phyloP scores from a whole-genome alignment of 2,888 invertebrate species.

The Hydroisotoma schaefferi region DNA sequence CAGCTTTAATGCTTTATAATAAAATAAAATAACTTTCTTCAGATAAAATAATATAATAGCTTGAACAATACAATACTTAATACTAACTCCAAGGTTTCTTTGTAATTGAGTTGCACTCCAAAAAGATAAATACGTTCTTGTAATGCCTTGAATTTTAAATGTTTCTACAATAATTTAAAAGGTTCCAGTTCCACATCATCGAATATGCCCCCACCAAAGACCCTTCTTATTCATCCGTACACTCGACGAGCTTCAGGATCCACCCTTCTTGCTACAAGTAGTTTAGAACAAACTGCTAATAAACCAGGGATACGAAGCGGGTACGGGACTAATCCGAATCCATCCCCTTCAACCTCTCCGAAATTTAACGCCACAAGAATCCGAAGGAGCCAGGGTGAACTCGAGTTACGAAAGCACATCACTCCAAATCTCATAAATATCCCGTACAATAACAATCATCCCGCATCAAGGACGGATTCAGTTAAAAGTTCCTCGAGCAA shows the following conservation, averaged over 20 bases:
- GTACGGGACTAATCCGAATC: neutral
- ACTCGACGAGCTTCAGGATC: constrained; percentile 29
- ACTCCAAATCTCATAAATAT: constrained; percentile 41
- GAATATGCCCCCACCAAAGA: constrained; percentile 23
- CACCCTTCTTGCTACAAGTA: neutral
- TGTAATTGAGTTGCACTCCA: too few species aligned
- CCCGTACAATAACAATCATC: too few species aligned
- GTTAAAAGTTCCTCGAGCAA: constrained; percentile 32
- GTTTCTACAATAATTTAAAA: constrained; percentile 32
- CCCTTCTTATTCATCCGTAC: constrained; percentile 23
- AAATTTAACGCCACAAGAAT: constrained; percentile 15
- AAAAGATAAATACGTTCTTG: too few species aligned
- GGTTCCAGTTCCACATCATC: constrained; percentile 38
- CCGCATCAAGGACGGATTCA: constrained; percentile 41
- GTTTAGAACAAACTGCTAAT: too few species aligned
- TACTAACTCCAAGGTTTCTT: too few species aligned
- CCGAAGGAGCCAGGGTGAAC: constrained; percentile 24
- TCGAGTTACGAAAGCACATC: constrained; percentile 29
- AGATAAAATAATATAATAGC: too few species aligned
- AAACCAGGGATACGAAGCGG: neutral
- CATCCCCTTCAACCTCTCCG: constrained; percentile 8
- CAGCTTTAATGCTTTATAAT: too few species aligned
- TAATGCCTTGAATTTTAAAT: neutral
- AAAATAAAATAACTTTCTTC: too few species aligned
- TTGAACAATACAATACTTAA: too few species aligned